Evolutionary conservation across 2,797 vertebrate genomes (phyloP).

Genomic region (Nasua narica): DNA sequence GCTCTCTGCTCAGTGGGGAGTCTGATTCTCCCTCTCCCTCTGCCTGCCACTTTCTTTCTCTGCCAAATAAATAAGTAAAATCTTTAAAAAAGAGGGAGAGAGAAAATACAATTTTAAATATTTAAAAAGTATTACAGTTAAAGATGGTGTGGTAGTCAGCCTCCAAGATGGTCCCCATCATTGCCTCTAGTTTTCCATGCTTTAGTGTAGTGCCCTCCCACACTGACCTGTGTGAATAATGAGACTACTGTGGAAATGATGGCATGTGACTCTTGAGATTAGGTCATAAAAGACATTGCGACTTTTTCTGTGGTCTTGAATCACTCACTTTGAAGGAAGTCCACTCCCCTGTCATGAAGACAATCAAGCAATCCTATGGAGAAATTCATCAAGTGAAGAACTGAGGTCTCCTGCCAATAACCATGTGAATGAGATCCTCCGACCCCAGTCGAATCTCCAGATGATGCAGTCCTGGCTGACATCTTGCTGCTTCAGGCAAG

Average conservation of each 20-base stretch:
- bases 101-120: neutral
- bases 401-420: neutral
- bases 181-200: neutral
- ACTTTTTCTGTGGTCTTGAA: neutral
- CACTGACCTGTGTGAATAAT: neutral
- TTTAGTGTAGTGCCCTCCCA: neutral
- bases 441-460: neutral
- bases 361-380: neutral
- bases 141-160: neutral
- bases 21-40: neutral
- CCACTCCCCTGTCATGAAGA: neutral
- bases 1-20: no score
- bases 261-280: neutral
- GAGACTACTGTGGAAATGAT: neutral
- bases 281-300: neutral
- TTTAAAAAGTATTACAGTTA: neutral
- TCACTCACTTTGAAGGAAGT: neutral
- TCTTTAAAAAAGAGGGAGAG: no score
- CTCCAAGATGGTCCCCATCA: neutral
- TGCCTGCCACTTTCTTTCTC: neutral
- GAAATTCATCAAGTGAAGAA: neutral
- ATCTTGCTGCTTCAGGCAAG: neutral
- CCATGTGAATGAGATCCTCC: neutral
- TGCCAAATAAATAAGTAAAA: neutral
- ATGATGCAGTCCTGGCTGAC: neutral